These are phyloP conservation scores for Meriones unguiculatus DNA, from an alignment of 2,113 vertebrate species.

Conservation along the genomic window DNA sequence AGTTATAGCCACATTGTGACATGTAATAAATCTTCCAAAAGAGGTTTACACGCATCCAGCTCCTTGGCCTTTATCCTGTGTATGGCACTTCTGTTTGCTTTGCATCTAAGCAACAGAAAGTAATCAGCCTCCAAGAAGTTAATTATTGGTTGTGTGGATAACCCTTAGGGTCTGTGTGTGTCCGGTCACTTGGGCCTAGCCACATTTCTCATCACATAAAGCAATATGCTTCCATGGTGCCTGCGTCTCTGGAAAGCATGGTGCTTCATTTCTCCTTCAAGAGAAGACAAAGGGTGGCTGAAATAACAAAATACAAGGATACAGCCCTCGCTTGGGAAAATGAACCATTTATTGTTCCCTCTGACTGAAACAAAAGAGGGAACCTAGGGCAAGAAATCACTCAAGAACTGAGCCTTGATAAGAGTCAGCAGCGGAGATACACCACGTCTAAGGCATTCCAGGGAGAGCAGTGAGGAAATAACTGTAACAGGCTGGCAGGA, in stretches of 20 bases:
- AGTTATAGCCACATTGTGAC: conserved; percentile 80
- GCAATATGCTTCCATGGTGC: conserved; percentile 51
- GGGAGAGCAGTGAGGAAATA: conserved; percentile 56
- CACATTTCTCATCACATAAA: conserved; percentile 57
- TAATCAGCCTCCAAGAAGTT: conserved; percentile 78
- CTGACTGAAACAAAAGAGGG: conserved; percentile 63
- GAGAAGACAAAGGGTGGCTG: conserved; percentile 69
- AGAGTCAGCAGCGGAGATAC: conserved; percentile 30
- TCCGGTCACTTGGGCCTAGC: conserved; percentile 66
- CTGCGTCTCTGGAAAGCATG: conserved; percentile 27
- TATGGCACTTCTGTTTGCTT: conserved; percentile 79
- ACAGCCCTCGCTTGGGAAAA: conserved; percentile 63
- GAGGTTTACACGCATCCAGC: conserved; percentile 76
- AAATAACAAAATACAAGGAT: conserved; percentile 61
- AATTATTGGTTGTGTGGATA: conserved; percentile 77
- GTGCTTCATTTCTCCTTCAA: conserved; percentile 65
- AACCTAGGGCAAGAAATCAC: conserved; percentile 75
- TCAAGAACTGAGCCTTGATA: conserved; percentile 73
- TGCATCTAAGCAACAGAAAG: conserved; percentile 82
- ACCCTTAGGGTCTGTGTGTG: conserved; percentile 75
- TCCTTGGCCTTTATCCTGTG: conserved; percentile 79
- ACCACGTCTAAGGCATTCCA: conserved; percentile 20
- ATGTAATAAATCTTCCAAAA: conserved; percentile 82
- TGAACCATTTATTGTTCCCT: conserved; percentile 50
- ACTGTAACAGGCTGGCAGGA: conserved; percentile 68